phyloP scores from a whole-genome alignment of 2,888 invertebrate genomes.

The Melanostoma scalare region DNA sequence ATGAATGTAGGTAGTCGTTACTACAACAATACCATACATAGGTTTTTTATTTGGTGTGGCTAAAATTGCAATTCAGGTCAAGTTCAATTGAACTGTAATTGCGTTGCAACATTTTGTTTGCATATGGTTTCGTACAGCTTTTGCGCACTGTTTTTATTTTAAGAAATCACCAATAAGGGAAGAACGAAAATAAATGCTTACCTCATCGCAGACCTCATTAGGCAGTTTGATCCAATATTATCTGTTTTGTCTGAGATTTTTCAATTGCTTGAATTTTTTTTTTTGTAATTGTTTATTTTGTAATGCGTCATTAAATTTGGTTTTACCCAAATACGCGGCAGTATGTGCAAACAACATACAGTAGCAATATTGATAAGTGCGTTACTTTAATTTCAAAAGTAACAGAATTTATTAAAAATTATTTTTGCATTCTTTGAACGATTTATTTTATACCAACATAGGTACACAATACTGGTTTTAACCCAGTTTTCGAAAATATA shows the following conservation, averaged over 20 bases:
- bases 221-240: constrained; percentile 20
- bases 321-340: not conserved
- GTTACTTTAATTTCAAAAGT: too few relatives aligned
- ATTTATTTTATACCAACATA: too few relatives aligned
- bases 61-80: constrained; percentile 19
- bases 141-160: not conserved
- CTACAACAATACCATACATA: not conserved
- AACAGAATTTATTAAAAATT: too few relatives aligned
- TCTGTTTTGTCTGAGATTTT: not conserved
- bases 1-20: not conserved
- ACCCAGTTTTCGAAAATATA: too few relatives aligned
- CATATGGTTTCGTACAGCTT: not conserved
- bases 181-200: constrained; percentile 35
- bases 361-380: too few relatives aligned
- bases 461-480: too few relatives aligned
- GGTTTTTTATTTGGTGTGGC: not conserved
- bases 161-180: constrained; percentile 2
- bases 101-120: constrained; percentile 14
- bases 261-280: not conserved
- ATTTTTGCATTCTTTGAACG: too few relatives aligned
- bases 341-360: too few relatives aligned
- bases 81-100: constrained; percentile 33
- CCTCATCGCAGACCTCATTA: constrained; percentile 31
- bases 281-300: constrained; percentile 30
- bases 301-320: constrained; percentile 45